Conservation (phyloP, 2,797 vertebrate genomes). For the Adrianichthys oophorus region DNA sequence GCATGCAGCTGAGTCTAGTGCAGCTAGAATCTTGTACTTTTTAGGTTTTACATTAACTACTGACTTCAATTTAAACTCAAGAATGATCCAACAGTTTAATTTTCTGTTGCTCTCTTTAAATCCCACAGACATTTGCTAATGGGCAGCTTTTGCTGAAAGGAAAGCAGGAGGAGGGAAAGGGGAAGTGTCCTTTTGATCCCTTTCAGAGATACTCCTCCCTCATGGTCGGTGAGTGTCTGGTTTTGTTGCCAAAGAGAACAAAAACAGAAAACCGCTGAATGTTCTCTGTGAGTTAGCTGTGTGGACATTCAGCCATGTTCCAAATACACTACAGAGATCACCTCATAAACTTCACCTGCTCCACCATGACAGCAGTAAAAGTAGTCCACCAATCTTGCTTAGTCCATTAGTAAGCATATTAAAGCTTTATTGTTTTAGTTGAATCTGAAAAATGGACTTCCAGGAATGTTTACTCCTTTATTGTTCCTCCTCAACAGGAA, state of each 20-base stretch:
- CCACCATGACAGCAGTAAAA: not conserved
- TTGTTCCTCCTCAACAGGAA: slow-evolving; percentile 71
- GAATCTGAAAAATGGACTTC: slow-evolving; percentile 39
- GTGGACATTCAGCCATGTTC: slow-evolving; percentile 12
- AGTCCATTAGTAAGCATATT: slow-evolving; percentile 18
- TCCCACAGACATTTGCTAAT: slow-evolving; percentile 68
- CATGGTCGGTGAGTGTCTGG: slow-evolving; percentile 78
- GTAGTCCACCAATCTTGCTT: not conserved
- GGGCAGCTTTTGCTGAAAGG: slow-evolving; percentile 73
- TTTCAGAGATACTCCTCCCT: slow-evolving; percentile 79
- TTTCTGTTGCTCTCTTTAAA: slow-evolving; percentile 22
- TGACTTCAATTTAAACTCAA: too few relatives aligned
- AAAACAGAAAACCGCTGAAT: slow-evolving; percentile 16
- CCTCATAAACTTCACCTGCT: slow-evolving; percentile 4
- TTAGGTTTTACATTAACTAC: not conserved
- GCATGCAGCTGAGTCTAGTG: not conserved
- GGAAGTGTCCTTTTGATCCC: slow-evolving; percentile 84
- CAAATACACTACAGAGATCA: not conserved
- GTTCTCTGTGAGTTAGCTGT: slow-evolving; percentile 12
- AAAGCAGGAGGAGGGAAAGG: slow-evolving; percentile 77
- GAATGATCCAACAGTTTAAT: not conserved
- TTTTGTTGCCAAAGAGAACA: slow-evolving; percentile 27
- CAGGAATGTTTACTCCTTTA: slow-evolving; percentile 38
- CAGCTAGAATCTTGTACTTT: not conserved
- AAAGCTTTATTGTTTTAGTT: slow-evolving; percentile 33